A percentile compares a stretch with the other conserved stretches of the same genome.
These are phyloP conservation scores for Platalea minor DNA, from an alignment of 2,797 vertebrate species.

Conservation along the genomic window DNA sequence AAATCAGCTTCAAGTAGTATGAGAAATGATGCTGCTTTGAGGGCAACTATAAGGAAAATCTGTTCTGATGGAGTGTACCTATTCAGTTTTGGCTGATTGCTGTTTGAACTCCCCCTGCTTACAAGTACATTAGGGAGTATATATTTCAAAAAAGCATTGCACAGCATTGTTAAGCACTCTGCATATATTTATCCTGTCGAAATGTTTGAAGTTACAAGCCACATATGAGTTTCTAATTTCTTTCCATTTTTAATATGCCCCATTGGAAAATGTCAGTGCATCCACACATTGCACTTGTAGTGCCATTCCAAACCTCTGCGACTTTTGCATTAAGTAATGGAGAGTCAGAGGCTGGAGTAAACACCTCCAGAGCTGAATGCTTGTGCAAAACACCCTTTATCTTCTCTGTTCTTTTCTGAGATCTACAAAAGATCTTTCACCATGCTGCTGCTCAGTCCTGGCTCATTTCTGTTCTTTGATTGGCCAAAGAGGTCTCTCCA, in stretches of 20 bases:
- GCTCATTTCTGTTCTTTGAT: not conserved
- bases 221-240: slow-evolving; percentile 43
- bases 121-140: slow-evolving; percentile 42
- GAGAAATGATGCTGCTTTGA: slow-evolving; percentile 65
- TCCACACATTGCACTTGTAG: not conserved
- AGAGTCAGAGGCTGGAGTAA: not conserved
- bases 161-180: not conserved
- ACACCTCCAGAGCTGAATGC: not conserved
- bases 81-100: slow-evolving; percentile 68
- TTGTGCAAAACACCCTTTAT: not conserved
- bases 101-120: slow-evolving; percentile 67
- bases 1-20: slow-evolving; percentile 62
- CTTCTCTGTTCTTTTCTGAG: not conserved
- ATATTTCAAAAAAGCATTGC: slow-evolving; percentile 34
- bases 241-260: not conserved
- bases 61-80: slow-evolving; percentile 55
- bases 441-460: not conserved
- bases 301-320: not conserved
- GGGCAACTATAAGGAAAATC: slow-evolving; percentile 59
- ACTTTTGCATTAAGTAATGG: not conserved
- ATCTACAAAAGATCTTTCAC: not conserved
- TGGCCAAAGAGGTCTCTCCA: not conserved
- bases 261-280: slow-evolving; percentile 7
- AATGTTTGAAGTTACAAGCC: slow-evolving; percentile 41
- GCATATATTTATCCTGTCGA: not conserved